Base-by-base conservation (phyloP, 2,113 vertebrate genomes). In the Ammodytes dubius region DNA sequence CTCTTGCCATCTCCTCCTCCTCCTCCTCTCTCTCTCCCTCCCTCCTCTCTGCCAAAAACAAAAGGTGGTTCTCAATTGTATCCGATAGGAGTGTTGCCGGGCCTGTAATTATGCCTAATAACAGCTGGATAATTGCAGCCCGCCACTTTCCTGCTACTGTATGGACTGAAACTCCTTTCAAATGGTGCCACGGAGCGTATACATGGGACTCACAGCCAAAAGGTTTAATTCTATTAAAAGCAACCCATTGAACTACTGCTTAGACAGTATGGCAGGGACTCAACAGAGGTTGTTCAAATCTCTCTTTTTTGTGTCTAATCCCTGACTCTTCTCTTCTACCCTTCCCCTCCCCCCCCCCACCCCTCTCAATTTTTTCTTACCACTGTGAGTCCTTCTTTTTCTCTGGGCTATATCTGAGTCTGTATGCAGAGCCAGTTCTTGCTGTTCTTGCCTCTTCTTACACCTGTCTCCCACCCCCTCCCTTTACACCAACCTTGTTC, bases 141-240 rank as follows among this genome's bases (percentile, higher is more conserved):
- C 27, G 27, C 70, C 35, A 52, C 56, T 76, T 84, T 68, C 46
- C 40, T 69, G 5, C 39, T 53, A 27, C 27, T 27, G 27, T 27
- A 13, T 53, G 37, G 37, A 43, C 45, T 47, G 0, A 2, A 58
- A 37, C 15, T 53, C 19, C 68, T 68, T 77, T 82, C 6, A 58
- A 63, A 71, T 64, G 35, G 40, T 64, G 74, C 6, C 60, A 45
- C 1, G 0, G 35, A 52, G 56, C 5, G 27, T 27, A 27, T 27
- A 61, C 52, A 0, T 67, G 63, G 85, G 71, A 79, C 54, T 42
- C 43, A 61, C 27, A 54, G 46, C 17, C 57, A 73, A 77, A 71
- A 59, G 69, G 72, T 86, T 88, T 79, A 82, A 81, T 85, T 88
- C 66, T 82, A 74, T 85, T 84, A 82, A 42, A 79, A 82, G 74